Evolutionary conservation across 2,797 vertebrate genomes (phyloP).

Genomic region (Caiman crocodilus): DNA sequence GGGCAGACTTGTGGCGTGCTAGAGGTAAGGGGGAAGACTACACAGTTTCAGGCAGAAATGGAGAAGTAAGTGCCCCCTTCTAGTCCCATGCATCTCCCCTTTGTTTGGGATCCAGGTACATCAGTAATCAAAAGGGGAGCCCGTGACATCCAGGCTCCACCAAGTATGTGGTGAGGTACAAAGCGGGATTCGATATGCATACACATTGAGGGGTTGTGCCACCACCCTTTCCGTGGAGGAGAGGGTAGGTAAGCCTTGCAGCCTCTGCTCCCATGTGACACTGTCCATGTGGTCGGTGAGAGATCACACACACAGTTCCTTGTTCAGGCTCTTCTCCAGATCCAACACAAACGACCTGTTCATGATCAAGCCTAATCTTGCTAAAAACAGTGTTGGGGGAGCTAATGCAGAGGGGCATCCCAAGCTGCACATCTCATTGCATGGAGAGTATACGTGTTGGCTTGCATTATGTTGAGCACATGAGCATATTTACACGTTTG

Average conservation of each 20-base stretch:
- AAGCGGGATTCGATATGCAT: background rate
- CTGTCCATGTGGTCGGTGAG: background rate
- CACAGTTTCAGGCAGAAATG: background rate
- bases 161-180: background rate
- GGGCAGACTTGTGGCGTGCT: background rate
- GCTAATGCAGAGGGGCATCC: background rate
- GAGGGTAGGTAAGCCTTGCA: background rate
- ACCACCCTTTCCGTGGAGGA: background rate
- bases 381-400: background rate
- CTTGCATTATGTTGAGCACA: background rate
- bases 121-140: background rate
- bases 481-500: background rate
- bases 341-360: background rate
- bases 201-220: fast-evolving
- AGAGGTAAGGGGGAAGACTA: background rate
- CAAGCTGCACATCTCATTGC: background rate
- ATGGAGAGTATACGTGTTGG: background rate
- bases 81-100: background rate
- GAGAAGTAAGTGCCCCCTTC: background rate
- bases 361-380: background rate
- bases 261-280: background rate
- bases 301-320: background rate
- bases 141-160: background rate
- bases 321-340: background rate
- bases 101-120: background rate